A percentile compares a stretch with the other conserved stretches of the same genome.
Conservation (phyloP, 2,888 invertebrate species). For the Flabesymbios commensalis region DNA sequence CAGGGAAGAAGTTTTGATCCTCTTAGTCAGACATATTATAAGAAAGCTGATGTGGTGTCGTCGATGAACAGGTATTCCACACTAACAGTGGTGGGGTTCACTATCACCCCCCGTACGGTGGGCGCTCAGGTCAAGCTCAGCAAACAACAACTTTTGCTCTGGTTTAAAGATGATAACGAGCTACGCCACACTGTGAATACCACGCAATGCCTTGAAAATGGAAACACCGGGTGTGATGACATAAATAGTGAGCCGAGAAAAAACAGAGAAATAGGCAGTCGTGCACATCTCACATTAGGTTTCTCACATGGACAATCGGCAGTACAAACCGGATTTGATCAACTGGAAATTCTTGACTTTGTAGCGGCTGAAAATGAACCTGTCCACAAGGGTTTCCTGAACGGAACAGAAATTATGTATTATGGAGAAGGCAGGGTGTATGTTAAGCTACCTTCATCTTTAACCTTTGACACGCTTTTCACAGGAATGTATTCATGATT, state of each 20-base stretch:
- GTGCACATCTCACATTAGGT: constrained; percentile 28
- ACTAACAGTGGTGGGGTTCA: constrained; percentile 19
- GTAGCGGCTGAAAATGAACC: background rate
- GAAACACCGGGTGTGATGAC: background rate
- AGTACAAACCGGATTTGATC: constrained; percentile 27
- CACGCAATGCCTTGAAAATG: background rate
- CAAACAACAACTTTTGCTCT: constrained; percentile 12
- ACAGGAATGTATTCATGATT: too few species aligned
- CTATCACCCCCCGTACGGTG: constrained; percentile 21
- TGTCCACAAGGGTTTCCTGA: background rate
- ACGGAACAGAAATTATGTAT: background rate
- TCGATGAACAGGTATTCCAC: constrained; percentile 11
- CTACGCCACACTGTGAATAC: background rate
- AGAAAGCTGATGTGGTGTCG: background rate
- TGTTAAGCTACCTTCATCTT: too few species aligned
- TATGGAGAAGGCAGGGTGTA: constrained; percentile 20
- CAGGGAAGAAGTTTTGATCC: background rate
- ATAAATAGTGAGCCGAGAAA: background rate
- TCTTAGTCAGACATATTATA: constrained; percentile 4
- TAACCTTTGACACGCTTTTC: too few species aligned
- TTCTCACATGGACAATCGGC: background rate
- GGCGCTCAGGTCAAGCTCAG: constrained; percentile 18
- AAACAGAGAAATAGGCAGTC: constrained; percentile 11
- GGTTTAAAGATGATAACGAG: constrained; percentile 20
- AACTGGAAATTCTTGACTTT: constrained; percentile 6